A percentile compares a stretch with the other conserved stretches of the same genome.
These are phyloP conservation scores for Myiagra hebetior DNA, from an alignment of 2,113 vertebrate genomes.

Conservation along the genomic window DNA sequence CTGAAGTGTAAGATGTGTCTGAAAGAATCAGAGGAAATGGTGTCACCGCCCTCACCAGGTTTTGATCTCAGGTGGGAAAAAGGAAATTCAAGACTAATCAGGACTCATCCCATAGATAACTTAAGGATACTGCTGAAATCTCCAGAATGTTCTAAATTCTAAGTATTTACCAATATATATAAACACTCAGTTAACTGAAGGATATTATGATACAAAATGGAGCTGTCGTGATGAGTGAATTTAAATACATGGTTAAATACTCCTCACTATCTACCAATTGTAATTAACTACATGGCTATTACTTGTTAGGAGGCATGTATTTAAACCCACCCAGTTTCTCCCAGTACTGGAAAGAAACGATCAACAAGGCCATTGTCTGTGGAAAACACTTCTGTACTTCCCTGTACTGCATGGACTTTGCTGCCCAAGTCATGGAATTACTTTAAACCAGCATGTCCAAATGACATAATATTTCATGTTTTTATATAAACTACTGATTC, in stretches of 20 bases:
- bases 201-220: neutral
- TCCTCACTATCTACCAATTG: neutral
- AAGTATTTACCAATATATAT: neutral
- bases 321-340: neutral
- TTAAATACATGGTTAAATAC: neutral
- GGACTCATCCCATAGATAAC: neutral
- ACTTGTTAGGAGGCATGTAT: neutral
- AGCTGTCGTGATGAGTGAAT: neutral
- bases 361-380: neutral
- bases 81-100: neutral
- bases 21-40: slow-evolving; percentile 45
- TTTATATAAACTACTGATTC: neutral
- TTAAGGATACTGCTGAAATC: neutral
- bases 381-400: neutral
- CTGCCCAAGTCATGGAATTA: neutral
- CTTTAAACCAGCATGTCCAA: neutral
- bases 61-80: slow-evolving; percentile 30
- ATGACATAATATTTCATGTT: neutral
- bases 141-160: neutral
- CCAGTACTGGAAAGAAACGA: neutral
- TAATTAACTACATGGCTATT: neutral
- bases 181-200: neutral
- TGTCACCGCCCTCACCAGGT: neutral
- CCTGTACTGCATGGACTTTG: neutral
- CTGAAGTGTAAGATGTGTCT: neutral